These are phyloP conservation scores for Menidia beryllina DNA, from an alignment of 2,113 vertebrate species.

Conservation along the genomic window DNA sequence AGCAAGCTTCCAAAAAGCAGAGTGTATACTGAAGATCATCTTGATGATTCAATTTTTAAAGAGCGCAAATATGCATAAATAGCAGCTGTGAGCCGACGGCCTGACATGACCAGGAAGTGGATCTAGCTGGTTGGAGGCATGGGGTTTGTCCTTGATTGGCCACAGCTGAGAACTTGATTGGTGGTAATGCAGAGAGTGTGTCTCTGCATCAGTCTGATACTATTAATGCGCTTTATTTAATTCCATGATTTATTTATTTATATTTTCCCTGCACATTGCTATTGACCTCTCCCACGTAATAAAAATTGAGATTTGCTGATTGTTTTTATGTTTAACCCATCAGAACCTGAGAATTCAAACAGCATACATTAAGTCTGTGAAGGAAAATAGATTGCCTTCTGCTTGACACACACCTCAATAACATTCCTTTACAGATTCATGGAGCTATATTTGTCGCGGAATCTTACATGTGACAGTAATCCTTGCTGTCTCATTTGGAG, in stretches of 20 bases:
- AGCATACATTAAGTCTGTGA: slow-evolving; percentile 26
- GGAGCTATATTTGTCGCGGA: slow-evolving; percentile 53
- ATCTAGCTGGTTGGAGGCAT: slow-evolving; percentile 7
- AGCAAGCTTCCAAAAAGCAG: slow-evolving; percentile 69
- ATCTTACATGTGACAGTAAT: slow-evolving; percentile 71
- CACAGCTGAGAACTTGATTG: slow-evolving; percentile 68
- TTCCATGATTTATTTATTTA: neutral
- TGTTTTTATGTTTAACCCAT: slow-evolving; percentile 12
- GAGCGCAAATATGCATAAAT: slow-evolving; percentile 10
- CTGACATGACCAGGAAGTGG: slow-evolving; percentile 35
- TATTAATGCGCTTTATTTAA: neutral
- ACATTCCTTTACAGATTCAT: slow-evolving; percentile 43
- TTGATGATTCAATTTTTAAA: slow-evolving; percentile 61
- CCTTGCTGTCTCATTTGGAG: slow-evolving; percentile 53
- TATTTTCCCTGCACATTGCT: neutral
- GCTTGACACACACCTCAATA: slow-evolving; percentile 62
- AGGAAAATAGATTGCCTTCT: slow-evolving; percentile 50
- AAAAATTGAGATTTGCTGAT: neutral
- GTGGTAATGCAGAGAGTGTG: slow-evolving; percentile 26
- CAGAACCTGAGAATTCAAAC: slow-evolving; percentile 14
- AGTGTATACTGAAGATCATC: slow-evolving; percentile 70
- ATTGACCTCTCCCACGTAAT: neutral
- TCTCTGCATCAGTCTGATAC: slow-evolving; percentile 28
- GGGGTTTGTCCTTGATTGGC: slow-evolving; percentile 63
- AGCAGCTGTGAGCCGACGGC: neutral